Conservation (phyloP, 2,888 invertebrate species). For the Cepaea hortensis region DNA sequence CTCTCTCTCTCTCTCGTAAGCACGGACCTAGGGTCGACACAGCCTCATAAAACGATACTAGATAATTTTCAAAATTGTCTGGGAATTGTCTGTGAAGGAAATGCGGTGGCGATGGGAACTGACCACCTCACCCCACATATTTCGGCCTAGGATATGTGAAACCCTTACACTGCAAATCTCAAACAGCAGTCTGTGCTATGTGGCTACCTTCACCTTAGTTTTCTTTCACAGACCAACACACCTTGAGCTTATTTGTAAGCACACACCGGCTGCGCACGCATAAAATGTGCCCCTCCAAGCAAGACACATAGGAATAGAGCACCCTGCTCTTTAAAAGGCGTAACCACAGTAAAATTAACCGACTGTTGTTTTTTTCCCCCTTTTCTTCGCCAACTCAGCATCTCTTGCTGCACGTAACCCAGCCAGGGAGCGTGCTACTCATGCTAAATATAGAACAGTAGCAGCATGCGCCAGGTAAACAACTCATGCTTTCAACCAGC, state of each 20-base stretch:
- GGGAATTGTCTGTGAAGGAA: too few relatives aligned
- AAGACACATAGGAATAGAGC: not conserved
- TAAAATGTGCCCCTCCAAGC: not conserved
- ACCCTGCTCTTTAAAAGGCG: not conserved
- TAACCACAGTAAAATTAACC: constrained; percentile 2
- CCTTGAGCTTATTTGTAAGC: not conserved
- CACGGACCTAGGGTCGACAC: too few relatives aligned
- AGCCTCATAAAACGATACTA: too few relatives aligned
- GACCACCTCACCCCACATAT: too few relatives aligned
- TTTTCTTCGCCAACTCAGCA: constrained; percentile 32
- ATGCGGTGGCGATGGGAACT: too few relatives aligned
- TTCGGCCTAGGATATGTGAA: too few relatives aligned
- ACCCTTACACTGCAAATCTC: too few relatives aligned
- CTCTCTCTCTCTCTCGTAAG: too few relatives aligned
- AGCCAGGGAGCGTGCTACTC: constrained; percentile 4
- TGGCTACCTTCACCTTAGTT: too few relatives aligned
- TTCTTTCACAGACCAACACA: too few relatives aligned
- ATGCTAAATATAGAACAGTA: not conserved
- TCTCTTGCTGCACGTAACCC: not conserved
- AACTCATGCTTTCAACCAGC: constrained; percentile 2
- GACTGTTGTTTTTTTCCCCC: not conserved
- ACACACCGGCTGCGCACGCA: not conserved
- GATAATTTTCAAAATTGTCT: too few relatives aligned
- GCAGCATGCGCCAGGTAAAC: constrained; percentile 14
- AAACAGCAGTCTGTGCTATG: too few relatives aligned